Base-by-base conservation (phyloP, 2,888 invertebrate genomes). In the Drosophila siamana region DNA sequence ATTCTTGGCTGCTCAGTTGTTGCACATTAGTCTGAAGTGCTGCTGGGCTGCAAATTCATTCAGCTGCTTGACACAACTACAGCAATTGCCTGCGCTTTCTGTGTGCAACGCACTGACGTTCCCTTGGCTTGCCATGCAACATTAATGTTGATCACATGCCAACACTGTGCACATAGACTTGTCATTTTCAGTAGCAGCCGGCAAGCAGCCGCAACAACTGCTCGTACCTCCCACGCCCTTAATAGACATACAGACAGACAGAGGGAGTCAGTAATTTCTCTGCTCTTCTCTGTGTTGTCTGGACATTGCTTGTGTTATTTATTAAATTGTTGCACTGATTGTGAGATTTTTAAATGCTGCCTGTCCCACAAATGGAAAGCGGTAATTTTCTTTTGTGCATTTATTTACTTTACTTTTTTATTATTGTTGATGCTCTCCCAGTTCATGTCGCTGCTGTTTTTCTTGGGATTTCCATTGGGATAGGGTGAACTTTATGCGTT, bases 91-190 rank as follows among this genome's bases (percentile, higher is more conserved):
- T 16, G 38, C 47, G 47, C 36, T 38, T 46, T 13, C 8, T 16
- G 15, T 3, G 9, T 8, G 51, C 44, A 44, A 13, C 36, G 28
- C 15, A 7, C 6, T 33, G 36, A 7, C 36, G 13, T 38, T 8
- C 26, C 28, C 33, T 46, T 54, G 46, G 46, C 4, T 28, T 54
- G 19, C 52, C 51, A 44, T 64, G 80, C 78, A 80, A 71, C 80
- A 76, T 83, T 78, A 74, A 76, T 83, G 82, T 71, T 83, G 74
- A 76, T 84, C 76, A 62, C 64, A 78, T 70, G 80, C 68, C 64
- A 76, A 63, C 80, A 62, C 48, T 76, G 63, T 80, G 73, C 69
- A 69, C 78, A 81, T 67, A 78, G 80, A 80, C 74, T 74, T 86
- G 86, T 86, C 82, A 76, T 71, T 78, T 62, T 47, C 82, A 66